Percentiles rank a stretch among this genome's conserved stretches.
phyloP scores from a whole-genome alignment of 2,888 invertebrate genomes.

The Epsilonema sp. region DNA sequence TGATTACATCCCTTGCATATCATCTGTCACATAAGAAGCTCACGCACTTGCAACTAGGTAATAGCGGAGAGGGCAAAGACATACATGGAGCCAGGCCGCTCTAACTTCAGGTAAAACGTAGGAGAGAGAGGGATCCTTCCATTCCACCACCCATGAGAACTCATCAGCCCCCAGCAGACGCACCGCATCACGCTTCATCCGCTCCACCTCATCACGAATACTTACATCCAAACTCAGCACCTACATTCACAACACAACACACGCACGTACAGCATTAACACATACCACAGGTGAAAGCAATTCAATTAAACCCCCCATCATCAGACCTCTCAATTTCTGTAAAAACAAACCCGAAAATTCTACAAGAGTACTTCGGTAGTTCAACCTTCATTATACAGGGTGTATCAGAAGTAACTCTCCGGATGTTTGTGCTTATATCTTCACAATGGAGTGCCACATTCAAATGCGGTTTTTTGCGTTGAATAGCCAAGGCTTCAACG shows the following conservation, averaged over 20 bases:
- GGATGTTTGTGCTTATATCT: too few species aligned
- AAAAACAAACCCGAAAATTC: too few species aligned
- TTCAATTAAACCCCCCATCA: constrained; percentile 41
- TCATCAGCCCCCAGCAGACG: constrained; percentile 56
- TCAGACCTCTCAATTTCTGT: too few species aligned
- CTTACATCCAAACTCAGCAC: constrained; percentile 41
- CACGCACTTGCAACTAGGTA: too few species aligned
- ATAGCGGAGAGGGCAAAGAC: constrained; percentile 1
- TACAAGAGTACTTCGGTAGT: too few species aligned
- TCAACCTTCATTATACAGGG: constrained; percentile 68
- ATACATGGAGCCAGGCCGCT: background rate
- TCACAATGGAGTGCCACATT: too few species aligned
- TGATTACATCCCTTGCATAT: constrained; percentile 86
- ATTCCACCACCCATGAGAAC: constrained; percentile 59
- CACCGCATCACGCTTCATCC: constrained; percentile 53
- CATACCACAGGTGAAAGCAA: background rate
- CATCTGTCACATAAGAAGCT: too few species aligned
- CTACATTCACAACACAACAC: constrained; percentile 24
- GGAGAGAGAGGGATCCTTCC: constrained; percentile 62
- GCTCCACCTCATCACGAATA: constrained; percentile 33
- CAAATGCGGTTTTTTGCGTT: too few species aligned
- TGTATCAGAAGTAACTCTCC: too few species aligned
- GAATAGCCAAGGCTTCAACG: too few species aligned
- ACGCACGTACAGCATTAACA: constrained; percentile 6
- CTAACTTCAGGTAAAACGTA: constrained; percentile 54